Conservation (phyloP, 2,888 invertebrate species). For the Drosophila monieri region DNA sequence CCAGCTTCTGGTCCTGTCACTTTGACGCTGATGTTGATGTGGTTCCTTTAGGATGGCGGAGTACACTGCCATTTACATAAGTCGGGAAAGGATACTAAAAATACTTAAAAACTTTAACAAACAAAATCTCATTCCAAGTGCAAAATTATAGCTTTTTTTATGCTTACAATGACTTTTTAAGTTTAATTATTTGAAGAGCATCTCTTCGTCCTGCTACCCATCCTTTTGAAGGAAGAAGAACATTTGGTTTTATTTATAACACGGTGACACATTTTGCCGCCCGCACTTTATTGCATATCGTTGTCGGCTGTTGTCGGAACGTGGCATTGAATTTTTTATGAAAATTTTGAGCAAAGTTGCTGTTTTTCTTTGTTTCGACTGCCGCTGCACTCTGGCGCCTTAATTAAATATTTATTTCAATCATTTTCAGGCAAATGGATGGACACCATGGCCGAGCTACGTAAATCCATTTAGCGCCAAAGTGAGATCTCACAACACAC, state of each 20-base stretch:
- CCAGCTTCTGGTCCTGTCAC: slow-evolving; percentile 76
- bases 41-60: slow-evolving; percentile 38
- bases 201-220: background rate
- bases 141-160: background rate
- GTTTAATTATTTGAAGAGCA: slow-evolving; percentile 13
- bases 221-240: background rate
- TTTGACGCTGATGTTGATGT: slow-evolving; percentile 64
- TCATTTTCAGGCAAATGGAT: slow-evolving; percentile 62
- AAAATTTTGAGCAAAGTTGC: slow-evolving; percentile 66
- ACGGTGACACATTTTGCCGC: slow-evolving; percentile 62
- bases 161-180: background rate
- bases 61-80: background rate
- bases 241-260: slow-evolving; percentile 39
- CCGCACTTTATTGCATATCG: slow-evolving; percentile 63
- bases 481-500: slow-evolving; percentile 26
- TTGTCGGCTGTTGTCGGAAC: slow-evolving; percentile 50
- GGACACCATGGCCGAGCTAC: slow-evolving; percentile 26
- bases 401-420: slow-evolving; percentile 80
- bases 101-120: background rate
- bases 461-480: slow-evolving; percentile 21
- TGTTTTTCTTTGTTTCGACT: slow-evolving; percentile 39
- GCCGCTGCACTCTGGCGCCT: slow-evolving; percentile 62
- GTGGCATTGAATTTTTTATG: slow-evolving; percentile 78
- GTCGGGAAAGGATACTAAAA: background rate
- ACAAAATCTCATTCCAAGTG: background rate